Percentiles rank a stretch among this genome's conserved stretches.
Evolutionary conservation across 2,888 invertebrate species (phyloP).

Genomic region (Fragum fragum): DNA sequence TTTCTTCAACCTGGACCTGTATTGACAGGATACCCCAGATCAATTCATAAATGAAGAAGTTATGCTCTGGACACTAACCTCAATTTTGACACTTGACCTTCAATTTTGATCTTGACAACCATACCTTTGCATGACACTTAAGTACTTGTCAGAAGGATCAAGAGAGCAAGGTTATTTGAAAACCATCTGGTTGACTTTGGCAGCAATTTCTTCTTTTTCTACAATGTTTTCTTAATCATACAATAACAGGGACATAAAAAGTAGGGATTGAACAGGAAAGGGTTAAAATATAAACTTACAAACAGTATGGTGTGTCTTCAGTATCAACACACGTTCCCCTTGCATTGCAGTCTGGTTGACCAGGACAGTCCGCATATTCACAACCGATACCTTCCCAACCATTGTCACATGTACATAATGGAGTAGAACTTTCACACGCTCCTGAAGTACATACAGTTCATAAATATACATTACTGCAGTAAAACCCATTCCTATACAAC

Average conservation of each 20-base stretch:
- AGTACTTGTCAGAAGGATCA: too few relatives aligned
- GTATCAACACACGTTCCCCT: conserved; percentile 67
- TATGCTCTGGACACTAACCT: too few relatives aligned
- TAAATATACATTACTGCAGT: too few relatives aligned
- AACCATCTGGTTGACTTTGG: too few relatives aligned
- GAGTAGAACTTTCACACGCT: conserved; percentile 76
- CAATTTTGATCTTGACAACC: neutral
- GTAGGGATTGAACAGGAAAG: too few relatives aligned
- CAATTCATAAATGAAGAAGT: too few relatives aligned
- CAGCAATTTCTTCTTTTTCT: too few relatives aligned
- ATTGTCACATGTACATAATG: conserved; percentile 74
- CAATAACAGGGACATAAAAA: too few relatives aligned
- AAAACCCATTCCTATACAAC: too few relatives aligned
- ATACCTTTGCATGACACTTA: neutral
- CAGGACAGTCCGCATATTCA: conserved; percentile 79
- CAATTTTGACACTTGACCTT: too few relatives aligned
- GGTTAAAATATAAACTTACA: conserved; percentile 56
- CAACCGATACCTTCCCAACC: conserved; percentile 79
- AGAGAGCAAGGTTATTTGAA: too few relatives aligned
- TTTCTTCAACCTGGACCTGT: conserved; percentile 71
- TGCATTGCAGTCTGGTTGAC: conserved; percentile 75
- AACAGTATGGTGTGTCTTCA: conserved; percentile 71
- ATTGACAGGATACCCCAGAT: conserved; percentile 56
- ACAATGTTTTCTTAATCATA: too few relatives aligned
- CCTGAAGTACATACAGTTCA: conserved; percentile 58